phyloP scores from a whole-genome alignment of 2,888 invertebrate species.

The Prosopocoilus inquinatus region DNA sequence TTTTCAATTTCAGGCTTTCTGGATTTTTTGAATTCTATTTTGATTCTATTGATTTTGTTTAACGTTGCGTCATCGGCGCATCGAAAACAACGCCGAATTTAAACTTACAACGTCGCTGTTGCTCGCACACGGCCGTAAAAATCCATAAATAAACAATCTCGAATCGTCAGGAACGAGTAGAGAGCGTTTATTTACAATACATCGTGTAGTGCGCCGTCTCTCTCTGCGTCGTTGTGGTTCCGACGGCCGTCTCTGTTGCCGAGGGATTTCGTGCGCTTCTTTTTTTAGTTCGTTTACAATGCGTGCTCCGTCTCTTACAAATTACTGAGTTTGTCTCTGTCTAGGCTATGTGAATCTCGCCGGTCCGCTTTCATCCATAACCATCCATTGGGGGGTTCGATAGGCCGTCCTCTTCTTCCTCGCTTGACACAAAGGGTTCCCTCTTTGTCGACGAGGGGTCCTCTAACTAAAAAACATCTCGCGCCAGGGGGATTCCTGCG shows the following conservation, averaged over 20 bases:
- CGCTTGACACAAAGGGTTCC: neutral
- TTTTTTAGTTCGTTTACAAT: conserved; percentile 25
- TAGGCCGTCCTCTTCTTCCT: conserved; percentile 6
- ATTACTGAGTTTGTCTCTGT: conserved; percentile 22
- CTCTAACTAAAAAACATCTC: too few relatives aligned
- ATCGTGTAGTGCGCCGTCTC: conserved; percentile 16
- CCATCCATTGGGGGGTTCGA: conserved; percentile 16
- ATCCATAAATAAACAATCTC: conserved; percentile 28
- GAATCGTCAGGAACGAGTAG: conserved; percentile 21
- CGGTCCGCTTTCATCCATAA: conserved; percentile 15
- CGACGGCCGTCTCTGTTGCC: conserved; percentile 9
- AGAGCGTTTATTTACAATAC: conserved; percentile 30
- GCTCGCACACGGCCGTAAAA: neutral
- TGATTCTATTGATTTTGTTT: too few relatives aligned
- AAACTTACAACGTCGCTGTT: conserved; percentile 6
- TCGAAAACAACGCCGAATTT: neutral
- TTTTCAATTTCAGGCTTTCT: too few relatives aligned
- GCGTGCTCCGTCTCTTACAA: conserved; percentile 22
- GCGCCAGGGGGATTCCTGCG: too few relatives aligned
- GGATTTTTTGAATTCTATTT: too few relatives aligned
- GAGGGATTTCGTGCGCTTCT: conserved; percentile 10
- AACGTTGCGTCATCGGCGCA: too few relatives aligned
- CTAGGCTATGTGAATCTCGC: conserved; percentile 12
- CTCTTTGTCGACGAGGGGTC: too few relatives aligned
- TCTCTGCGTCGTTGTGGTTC: neutral